Percentiles rank a stretch among this genome's conserved stretches.
Evolutionary conservation across 2,888 invertebrate genomes (phyloP).

Genomic region (Epinotia nisella): DNA sequence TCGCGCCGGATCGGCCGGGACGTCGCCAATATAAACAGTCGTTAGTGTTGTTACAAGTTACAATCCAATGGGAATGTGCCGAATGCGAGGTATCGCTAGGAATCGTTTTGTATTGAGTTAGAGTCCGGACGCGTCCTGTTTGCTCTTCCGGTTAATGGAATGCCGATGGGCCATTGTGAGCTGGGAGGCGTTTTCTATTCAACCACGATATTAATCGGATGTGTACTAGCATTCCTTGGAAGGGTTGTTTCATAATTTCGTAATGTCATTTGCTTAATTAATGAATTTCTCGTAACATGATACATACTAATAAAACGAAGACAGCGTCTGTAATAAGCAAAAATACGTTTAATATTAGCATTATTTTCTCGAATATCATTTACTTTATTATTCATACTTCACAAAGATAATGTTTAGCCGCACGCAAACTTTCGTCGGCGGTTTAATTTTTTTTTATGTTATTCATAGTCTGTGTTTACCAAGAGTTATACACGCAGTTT

Average conservation of each 20-base stretch:
- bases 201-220: conserved; percentile 71
- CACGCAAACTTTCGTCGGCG: conserved; percentile 39
- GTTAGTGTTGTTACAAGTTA: conserved; percentile 75
- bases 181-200: conserved; percentile 74
- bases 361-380: conserved; percentile 18
- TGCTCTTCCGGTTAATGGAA: conserved; percentile 81
- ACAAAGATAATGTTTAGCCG: conserved; percentile 38
- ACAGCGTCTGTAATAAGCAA: conserved; percentile 9
- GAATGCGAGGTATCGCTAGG: conserved; percentile 71
- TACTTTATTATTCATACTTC: conserved; percentile 36
- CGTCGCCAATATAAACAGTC: conserved; percentile 76
- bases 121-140: conserved; percentile 75
- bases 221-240: conserved; percentile 62
- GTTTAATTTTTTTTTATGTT: conserved; percentile 35
- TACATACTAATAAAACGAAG: neutral
- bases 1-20: conserved; percentile 55
- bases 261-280: conserved; percentile 51
- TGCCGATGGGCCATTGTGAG: conserved; percentile 78
- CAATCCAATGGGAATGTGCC: conserved; percentile 61
- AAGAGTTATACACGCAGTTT: conserved; percentile 18
- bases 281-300: conserved; percentile 19
- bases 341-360: conserved; percentile 17
- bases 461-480: conserved; percentile 26
- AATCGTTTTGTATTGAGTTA: conserved; percentile 76
- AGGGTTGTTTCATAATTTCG: conserved; percentile 59